Percentiles rank a stretch among this genome's conserved stretches.
phyloP scores from a whole-genome alignment of 2,797 vertebrate species.

The Linurgus olivaceus region DNA sequence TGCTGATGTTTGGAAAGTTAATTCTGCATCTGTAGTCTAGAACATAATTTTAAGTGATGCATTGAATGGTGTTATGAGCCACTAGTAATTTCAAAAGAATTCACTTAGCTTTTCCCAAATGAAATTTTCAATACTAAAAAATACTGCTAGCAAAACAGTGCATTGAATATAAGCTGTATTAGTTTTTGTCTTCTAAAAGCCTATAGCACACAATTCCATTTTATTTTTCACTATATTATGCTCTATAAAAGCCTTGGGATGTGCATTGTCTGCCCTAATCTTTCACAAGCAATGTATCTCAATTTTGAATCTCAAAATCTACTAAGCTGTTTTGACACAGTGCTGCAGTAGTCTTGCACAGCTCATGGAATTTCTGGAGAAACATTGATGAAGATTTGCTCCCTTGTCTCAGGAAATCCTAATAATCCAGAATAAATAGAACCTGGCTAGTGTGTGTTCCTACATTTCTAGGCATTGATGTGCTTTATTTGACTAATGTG shows the following conservation, averaged over 20 bases:
- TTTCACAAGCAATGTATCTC: neutral
- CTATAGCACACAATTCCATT: fast-evolving
- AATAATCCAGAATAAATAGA: neutral
- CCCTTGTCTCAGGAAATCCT: neutral
- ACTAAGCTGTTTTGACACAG: neutral
- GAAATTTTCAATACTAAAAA: neutral
- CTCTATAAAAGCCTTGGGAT: neutral
- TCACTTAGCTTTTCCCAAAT: neutral
- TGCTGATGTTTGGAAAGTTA: neutral
- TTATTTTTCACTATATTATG: neutral
- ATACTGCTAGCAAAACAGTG: neutral
- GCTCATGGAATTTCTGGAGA: neutral
- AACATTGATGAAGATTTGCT: neutral
- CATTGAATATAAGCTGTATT: neutral
- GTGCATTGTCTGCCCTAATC: neutral
- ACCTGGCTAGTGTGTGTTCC: neutral
- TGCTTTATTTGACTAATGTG: neutral
- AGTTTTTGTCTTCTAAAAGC: neutral
- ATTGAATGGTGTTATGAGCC: neutral
- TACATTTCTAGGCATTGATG: neutral
- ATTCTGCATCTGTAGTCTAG: neutral
- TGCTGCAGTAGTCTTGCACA: neutral
- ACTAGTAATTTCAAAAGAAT: neutral
- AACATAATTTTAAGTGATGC: neutral
- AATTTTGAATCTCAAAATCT: neutral